Conservation (phyloP, 2,113 vertebrate species). For the Odocoileus hemionus region DNA sequence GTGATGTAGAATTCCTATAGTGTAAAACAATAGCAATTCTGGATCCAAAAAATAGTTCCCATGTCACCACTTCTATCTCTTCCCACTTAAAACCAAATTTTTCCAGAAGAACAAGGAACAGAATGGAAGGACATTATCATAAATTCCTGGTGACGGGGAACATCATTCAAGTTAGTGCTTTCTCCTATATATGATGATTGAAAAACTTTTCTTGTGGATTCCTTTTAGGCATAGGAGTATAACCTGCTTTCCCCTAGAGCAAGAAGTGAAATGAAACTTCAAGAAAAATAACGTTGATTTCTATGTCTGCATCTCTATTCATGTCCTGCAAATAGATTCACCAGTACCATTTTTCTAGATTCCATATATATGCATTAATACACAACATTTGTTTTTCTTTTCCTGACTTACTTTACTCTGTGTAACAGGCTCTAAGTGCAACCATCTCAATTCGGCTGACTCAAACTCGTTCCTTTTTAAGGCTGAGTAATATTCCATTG, state of each 20-base stretch:
- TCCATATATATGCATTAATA: neutral
- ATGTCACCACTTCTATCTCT: neutral
- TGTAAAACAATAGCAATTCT: neutral
- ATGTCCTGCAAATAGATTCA: neutral
- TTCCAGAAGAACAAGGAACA: neutral
- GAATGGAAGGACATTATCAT: neutral
- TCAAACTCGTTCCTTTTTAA: neutral
- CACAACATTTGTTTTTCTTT: neutral
- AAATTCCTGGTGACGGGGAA: neutral
- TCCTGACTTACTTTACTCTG: neutral
- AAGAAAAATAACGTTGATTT: neutral
- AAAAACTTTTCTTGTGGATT: conserved; percentile 22
- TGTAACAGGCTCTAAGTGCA: neutral
- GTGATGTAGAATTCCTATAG: neutral
- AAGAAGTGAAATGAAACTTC: conserved; percentile 12
- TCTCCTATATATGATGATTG: neutral
- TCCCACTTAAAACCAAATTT: neutral
- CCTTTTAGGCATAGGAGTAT: neutral
- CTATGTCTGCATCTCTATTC: neutral
- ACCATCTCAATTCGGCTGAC: neutral
- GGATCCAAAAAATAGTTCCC: neutral
- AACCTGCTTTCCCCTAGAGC: neutral
- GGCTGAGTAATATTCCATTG: neutral
- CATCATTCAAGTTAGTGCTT: neutral
- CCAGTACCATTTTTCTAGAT: neutral